A percentile compares a stretch with the other conserved stretches of the same genome.
These are phyloP conservation scores for Ctenodactylus gundi DNA, from an alignment of 2,113 vertebrate species.

Conservation along the genomic window DNA sequence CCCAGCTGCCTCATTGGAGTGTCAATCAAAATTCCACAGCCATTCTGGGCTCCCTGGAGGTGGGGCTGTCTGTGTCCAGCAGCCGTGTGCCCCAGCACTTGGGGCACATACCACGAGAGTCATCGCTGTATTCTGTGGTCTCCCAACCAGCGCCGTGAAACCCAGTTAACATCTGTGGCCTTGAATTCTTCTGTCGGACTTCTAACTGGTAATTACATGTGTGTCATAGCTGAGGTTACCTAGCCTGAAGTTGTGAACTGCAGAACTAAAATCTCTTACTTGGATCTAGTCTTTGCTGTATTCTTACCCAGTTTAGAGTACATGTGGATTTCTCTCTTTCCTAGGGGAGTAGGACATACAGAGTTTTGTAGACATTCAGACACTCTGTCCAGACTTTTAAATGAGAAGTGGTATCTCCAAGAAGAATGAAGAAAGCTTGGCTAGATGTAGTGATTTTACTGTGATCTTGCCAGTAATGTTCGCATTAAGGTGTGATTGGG, in stretches of 20 bases:
- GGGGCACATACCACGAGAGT: constrained; percentile 29
- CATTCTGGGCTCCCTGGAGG: constrained; percentile 55
- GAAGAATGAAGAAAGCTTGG: not conserved
- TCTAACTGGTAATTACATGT: constrained; percentile 59
- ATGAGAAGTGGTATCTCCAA: not conserved
- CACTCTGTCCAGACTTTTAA: not conserved
- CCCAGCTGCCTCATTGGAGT: not conserved
- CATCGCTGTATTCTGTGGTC: not conserved
- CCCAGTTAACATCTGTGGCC: not conserved
- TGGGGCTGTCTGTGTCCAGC: constrained; percentile 22
- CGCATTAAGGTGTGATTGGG: not conserved
- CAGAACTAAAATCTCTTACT: not conserved
- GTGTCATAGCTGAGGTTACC: not conserved
- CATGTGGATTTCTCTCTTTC: not conserved
- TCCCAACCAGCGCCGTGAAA: constrained; percentile 29
- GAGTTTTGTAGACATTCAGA: not conserved
- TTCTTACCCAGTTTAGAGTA: not conserved
- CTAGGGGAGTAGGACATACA: not conserved
- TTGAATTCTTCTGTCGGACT: constrained; percentile 8
- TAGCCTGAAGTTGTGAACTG: not conserved
- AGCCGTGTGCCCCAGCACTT: constrained; percentile 33
- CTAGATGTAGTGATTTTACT: not conserved
- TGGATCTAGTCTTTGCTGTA: constrained; percentile 7
- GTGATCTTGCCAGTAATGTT: not conserved
- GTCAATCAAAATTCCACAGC: constrained; percentile 57